Conservation (phyloP, 2,888 invertebrate species). For the Agrenia bidenticulata region DNA sequence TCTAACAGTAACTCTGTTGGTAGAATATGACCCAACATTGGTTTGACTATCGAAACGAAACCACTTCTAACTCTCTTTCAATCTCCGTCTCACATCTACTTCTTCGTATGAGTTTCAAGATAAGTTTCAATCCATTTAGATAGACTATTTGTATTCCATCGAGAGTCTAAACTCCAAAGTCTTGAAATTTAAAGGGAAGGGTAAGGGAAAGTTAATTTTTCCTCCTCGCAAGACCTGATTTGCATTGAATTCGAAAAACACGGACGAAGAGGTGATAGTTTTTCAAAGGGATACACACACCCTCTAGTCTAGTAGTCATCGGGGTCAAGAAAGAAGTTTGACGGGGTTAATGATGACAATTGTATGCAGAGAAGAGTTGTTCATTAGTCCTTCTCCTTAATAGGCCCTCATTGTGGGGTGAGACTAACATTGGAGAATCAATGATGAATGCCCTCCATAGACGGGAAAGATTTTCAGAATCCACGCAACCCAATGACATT, state of each 20-base stretch:
- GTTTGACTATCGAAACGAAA: too few species aligned
- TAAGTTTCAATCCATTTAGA: neutral
- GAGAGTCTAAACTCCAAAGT: neutral
- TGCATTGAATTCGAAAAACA: neutral
- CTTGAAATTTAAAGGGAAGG: neutral
- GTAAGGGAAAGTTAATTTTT: neutral
- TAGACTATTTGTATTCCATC: conserved; percentile 8
- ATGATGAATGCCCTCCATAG: neutral
- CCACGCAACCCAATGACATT: neutral
- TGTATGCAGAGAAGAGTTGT: conserved; percentile 8
- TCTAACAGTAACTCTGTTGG: too few species aligned
- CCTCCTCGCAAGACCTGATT: neutral
- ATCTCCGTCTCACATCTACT: neutral
- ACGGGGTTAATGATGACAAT: neutral
- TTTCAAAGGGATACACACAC: too few species aligned
- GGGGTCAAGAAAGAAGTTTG: neutral
- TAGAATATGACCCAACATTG: too few species aligned
- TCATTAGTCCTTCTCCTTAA: neutral
- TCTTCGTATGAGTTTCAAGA: neutral
- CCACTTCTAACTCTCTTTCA: neutral
- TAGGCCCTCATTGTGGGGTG: neutral
- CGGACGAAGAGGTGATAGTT: too few species aligned
- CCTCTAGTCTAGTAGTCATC: neutral
- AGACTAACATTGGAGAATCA: neutral
- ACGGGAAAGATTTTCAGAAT: neutral